Evolutionary conservation across 2,113 vertebrate genomes (phyloP).

Genomic region (Oreochromis aureus): DNA sequence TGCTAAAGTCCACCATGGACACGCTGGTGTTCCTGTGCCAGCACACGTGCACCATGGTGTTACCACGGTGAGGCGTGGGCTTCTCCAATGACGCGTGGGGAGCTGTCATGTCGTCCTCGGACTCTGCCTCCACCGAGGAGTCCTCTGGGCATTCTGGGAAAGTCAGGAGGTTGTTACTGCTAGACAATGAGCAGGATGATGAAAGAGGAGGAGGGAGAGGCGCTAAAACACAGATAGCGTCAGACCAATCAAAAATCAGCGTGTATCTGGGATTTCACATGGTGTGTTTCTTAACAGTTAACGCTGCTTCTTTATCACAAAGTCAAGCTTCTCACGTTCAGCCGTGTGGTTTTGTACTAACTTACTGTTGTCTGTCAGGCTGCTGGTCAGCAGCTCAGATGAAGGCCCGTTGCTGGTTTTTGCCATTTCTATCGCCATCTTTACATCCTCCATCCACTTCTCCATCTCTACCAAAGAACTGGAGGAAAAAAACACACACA

Average conservation of each 20-base stretch:
- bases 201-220: constrained; percentile 19
- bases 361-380: constrained; percentile 87
- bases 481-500: not conserved
- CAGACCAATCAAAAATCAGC: constrained; percentile 18
- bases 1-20: constrained; percentile 97
- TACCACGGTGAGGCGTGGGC: constrained; percentile 89
- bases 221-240: constrained; percentile 41
- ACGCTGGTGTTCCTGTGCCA: constrained; percentile 99
- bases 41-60: constrained; percentile 98
- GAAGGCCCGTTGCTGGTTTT: constrained; percentile 82
- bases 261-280: not conserved
- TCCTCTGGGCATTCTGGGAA: constrained; percentile 89
- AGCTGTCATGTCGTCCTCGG: constrained; percentile 88
- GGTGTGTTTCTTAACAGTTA: not conserved
- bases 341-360: not conserved
- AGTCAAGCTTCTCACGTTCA: not conserved
- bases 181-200: constrained; percentile 22
- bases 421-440: constrained; percentile 84
- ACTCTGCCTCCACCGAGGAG: constrained; percentile 85
- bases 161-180: constrained; percentile 68
- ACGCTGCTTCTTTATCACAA: not conserved
- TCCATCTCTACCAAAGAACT: constrained; percentile 87
- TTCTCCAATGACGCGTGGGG: constrained; percentile 85
- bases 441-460: constrained; percentile 93
- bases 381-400: constrained; percentile 78